These are phyloP conservation scores for Peromyscus attwateri DNA, from an alignment of 2,797 vertebrate species.

Conservation along the genomic window DNA sequence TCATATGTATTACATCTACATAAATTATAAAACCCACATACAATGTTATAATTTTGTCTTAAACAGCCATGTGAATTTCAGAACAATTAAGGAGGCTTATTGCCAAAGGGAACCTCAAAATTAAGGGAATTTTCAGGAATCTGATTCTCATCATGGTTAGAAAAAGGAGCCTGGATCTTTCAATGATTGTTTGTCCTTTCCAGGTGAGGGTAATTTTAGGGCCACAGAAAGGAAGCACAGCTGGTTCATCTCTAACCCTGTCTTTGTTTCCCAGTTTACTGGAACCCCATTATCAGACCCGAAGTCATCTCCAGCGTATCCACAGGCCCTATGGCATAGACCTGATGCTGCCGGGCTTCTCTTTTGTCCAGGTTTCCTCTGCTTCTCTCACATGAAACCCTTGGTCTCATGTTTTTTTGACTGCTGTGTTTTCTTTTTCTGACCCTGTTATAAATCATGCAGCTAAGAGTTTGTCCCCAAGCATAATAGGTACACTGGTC, in stretches of 20 bases:
- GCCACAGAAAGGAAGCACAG: background rate
- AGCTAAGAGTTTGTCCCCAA: constrained; percentile 42
- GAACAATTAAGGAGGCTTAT: constrained; percentile 75
- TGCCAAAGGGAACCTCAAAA: constrained; percentile 74
- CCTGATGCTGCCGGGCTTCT: background rate
- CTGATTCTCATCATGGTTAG: constrained; percentile 49
- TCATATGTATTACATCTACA: constrained; percentile 83
- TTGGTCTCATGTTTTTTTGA: constrained; percentile 15
- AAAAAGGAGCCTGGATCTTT: constrained; percentile 34
- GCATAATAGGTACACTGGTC: background rate
- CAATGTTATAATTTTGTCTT: constrained; percentile 77
- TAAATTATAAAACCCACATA: constrained; percentile 80
- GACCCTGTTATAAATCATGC: constrained; percentile 34
- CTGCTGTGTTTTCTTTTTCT: background rate
- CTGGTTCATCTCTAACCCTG: constrained; percentile 14
- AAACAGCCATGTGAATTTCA: constrained; percentile 71
- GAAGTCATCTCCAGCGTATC: constrained; percentile 30
- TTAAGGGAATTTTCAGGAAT: constrained; percentile 62
- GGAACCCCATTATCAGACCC: background rate
- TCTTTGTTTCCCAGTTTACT: constrained; percentile 14
- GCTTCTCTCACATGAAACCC: background rate
- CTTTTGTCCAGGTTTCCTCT: background rate
- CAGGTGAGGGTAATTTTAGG: constrained; percentile 38
- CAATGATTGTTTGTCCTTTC: background rate
- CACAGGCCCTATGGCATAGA: background rate